Conservation (phyloP, 37 sponge, comb jelly and placozoan genomes). For the Crambe crambe region DNA sequence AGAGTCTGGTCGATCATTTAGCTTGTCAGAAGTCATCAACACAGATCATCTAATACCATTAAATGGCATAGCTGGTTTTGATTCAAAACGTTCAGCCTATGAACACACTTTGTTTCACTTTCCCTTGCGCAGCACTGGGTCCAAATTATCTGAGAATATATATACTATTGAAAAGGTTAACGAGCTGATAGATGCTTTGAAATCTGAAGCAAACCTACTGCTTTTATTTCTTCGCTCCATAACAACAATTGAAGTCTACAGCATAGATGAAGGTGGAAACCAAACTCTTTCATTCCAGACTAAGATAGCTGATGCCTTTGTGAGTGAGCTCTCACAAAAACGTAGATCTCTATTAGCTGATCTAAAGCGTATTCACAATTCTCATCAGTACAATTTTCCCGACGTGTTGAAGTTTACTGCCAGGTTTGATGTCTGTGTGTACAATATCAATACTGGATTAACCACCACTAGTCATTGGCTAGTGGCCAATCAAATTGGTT, state of each 20-base stretch:
- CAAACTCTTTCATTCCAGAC: neutral
- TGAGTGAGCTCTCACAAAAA: neutral
- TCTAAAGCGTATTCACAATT: neutral
- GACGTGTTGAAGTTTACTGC: neutral
- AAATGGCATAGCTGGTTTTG: conserved; percentile 30
- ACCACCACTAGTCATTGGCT: conserved; percentile 3
- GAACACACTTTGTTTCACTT: conserved; percentile 60
- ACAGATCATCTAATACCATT: conserved; percentile 14
- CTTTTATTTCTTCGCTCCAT: conserved; percentile 45
- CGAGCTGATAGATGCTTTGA: conserved; percentile 14
- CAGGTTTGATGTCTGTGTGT: conserved; percentile 8
- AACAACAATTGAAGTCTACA: conserved; percentile 10
- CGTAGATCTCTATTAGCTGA: neutral
- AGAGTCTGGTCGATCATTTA: conserved; percentile 5
- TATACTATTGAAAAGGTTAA: conserved; percentile 5
- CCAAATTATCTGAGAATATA: conserved; percentile 8
- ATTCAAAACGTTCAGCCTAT: neutral
- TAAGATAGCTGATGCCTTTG: neutral
- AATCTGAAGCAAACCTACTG: conserved; percentile 20
- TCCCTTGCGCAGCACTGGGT: conserved; percentile 40
- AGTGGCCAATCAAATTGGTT: conserved; percentile 30
- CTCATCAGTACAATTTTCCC: neutral
- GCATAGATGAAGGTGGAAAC: neutral
- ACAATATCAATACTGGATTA: neutral
- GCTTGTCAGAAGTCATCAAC: neutral